Evolutionary conservation across 2,888 invertebrate genomes (phyloP).

Genomic region (Lymantria dispar): DNA sequence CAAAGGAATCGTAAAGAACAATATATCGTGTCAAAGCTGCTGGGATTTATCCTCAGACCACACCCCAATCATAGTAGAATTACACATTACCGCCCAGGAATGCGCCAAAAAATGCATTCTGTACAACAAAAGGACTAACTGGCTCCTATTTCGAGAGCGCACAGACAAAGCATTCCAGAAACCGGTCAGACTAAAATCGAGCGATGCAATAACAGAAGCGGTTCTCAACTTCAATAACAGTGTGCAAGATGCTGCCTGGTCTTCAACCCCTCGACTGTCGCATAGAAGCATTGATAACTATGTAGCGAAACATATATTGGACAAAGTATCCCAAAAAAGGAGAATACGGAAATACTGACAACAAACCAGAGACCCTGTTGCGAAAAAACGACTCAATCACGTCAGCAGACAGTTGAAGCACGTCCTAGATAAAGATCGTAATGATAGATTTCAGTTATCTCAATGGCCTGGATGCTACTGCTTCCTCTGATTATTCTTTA

Average conservation of each 20-base stretch:
- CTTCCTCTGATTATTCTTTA: too few relatives aligned
- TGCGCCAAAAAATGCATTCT: constrained; percentile 9
- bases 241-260: too few relatives aligned
- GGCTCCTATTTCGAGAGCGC: constrained; percentile 9
- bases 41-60: constrained; percentile 26
- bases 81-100: background rate
- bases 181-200: constrained; percentile 8
- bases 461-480: too few relatives aligned
- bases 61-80: constrained; percentile 12
- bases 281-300: too few relatives aligned
- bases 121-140: constrained; percentile 6
- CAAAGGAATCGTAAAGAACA: too few relatives aligned
- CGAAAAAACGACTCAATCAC: too few relatives aligned
- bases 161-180: too few relatives aligned
- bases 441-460: constrained; percentile 3
- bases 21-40: too few relatives aligned
- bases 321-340: constrained; percentile 3
- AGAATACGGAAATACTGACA: constrained; percentile 5
- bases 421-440: constrained; percentile 2
- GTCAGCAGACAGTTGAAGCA: too few relatives aligned
- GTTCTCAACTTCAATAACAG: constrained; percentile 2
- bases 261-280: too few relatives aligned
- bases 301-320: too few relatives aligned
- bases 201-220: background rate
- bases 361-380: background rate